Conservation (phyloP, 2,113 vertebrate genomes). For the Zootoca vivipara region DNA sequence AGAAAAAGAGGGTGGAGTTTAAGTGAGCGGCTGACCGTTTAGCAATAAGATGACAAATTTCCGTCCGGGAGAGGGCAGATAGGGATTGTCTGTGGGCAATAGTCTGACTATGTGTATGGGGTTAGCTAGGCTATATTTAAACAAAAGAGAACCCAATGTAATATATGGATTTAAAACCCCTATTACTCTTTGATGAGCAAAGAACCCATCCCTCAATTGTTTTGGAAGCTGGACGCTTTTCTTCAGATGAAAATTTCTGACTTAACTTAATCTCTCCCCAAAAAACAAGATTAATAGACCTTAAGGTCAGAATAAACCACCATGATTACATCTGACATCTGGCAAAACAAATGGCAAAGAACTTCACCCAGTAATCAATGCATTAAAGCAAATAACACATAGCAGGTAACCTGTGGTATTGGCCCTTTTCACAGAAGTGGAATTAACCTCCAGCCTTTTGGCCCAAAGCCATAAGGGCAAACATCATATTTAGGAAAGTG, state of each 20-base stretch:
- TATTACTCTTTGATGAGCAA: background rate
- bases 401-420: conserved; percentile 23
- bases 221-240: background rate
- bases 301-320: conserved; percentile 15
- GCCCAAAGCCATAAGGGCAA: conserved; percentile 20
- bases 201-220: background rate
- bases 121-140: background rate
- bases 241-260: conserved; percentile 13
- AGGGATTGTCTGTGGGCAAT: too few species aligned
- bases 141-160: background rate
- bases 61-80: too few species aligned
- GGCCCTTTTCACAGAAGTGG: background rate
- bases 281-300: conserved; percentile 26
- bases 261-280: background rate
- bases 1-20: too few species aligned
- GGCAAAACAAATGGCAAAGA: conserved; percentile 19
- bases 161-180: background rate
- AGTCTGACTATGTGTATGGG: too few species aligned
- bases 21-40: too few species aligned
- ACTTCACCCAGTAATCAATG: conserved; percentile 19
- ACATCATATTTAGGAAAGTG: background rate
- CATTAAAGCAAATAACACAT: conserved; percentile 26
- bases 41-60: too few species aligned
- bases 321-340: conserved; percentile 28
- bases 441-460: conserved; percentile 26